Evolutionary conservation across 2,113 vertebrate species (phyloP).

Genomic region (Thunnus maccoyii): DNA sequence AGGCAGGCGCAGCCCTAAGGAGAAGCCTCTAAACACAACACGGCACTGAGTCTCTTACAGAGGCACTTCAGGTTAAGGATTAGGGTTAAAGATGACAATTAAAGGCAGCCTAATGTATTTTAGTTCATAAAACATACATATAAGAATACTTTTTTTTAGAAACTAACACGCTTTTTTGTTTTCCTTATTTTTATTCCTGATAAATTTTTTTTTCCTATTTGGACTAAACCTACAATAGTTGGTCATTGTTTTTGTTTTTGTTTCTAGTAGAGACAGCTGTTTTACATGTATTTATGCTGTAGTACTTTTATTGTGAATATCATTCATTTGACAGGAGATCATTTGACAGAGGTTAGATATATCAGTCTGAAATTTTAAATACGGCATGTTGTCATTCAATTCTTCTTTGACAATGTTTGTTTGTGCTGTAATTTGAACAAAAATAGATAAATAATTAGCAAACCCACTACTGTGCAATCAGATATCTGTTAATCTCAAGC

Average conservation of each 20-base stretch:
- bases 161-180: no score
- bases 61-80: slow-evolving; percentile 9
- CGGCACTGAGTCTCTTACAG: background rate
- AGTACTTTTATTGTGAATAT: no score
- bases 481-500: no score
- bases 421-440: background rate
- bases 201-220: no score
- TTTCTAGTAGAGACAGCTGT: no score
- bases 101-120: background rate
- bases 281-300: background rate
- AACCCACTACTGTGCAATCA: no score
- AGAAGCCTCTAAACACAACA: slow-evolving; percentile 40
- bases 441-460: background rate
- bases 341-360: background rate
- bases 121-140: background rate
- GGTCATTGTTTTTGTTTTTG: no score
- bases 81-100: background rate
- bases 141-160: no score
- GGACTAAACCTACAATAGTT: no score
- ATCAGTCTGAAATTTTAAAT: background rate
- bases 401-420: background rate
- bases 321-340: background rate
- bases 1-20: slow-evolving; percentile 53
- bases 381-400: background rate
- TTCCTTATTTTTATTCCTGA: no score